Base-by-base conservation (phyloP, 64 coral and sea anemone species). In the Montipora foliosa region DNA sequence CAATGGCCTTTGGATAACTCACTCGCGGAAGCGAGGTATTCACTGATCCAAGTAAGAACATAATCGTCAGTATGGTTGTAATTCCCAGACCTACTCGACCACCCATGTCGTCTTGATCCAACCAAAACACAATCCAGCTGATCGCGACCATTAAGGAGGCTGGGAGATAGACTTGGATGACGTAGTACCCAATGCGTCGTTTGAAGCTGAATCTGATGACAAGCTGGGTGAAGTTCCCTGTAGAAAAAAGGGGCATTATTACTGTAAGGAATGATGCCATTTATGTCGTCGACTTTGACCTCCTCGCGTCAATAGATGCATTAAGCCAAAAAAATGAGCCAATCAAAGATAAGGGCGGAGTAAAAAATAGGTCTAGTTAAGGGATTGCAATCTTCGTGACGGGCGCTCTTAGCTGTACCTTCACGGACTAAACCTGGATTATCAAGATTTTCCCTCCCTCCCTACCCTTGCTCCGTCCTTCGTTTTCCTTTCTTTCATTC, bases 61-160 rank as follows among this genome's bases (percentile, higher is more conserved):
- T 93, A 7, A 93, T 88, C 2, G 97, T 98, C 2, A 98, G 76
- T 10, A 98, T 90, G 0, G 97, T 98, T 3, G 97, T 98, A 8
- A 98, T 88, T 11, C 97, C 97, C 8, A 98, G 74, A 8, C 91
- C 88, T 78, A 98, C 57, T 74, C 97, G 94, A 64, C 93, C 87
- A 19, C 97, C 94, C 58, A 95, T 93, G 50, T 95, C 97, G 46
- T 81, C 12, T 19, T 75, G 45, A 8, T 95, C 97, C 97, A 98
- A 92, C 97, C 97, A 98, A 12, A 98, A 93, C 4, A 95, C 90
- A 12, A 96, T 94, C 97, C 97, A 98, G 49, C 97, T 98, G 15
- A 98, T 89, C 37, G 80, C 74, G 10, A 98, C 97, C 1, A 98
- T 58, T 19, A 98, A 76, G 19, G 93, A 83, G 37, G 91, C 94